Percentiles rank a stretch among this genome's conserved stretches.
phyloP scores from a whole-genome alignment of 2,888 invertebrate species.

The Troilus luridus region DNA sequence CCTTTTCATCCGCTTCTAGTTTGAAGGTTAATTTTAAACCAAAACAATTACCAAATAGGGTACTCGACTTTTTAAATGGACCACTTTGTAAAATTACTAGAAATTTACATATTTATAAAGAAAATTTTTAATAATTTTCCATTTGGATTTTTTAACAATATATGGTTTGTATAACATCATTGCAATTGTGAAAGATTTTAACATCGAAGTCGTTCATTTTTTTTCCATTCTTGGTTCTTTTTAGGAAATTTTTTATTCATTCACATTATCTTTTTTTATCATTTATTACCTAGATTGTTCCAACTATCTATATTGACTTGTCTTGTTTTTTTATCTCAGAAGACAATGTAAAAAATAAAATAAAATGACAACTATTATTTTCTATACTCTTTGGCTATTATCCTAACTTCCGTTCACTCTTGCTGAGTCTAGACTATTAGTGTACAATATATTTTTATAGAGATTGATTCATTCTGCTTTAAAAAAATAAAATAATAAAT shows the following conservation, averaged over 20 bases:
- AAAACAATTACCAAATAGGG: background rate
- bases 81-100: background rate
- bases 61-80: background rate
- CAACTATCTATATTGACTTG: too few species aligned
- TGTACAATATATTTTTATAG: background rate
- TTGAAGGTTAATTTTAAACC: background rate
- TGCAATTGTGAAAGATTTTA: background rate
- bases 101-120: background rate
- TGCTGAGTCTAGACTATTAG: background rate
- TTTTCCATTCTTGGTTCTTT: background rate
- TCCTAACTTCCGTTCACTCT: too few species aligned
- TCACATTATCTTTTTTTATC: too few species aligned
- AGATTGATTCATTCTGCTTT: too few species aligned
- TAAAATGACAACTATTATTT: too few species aligned
- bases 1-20: constrained; percentile 12
- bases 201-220: background rate
- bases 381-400: too few species aligned
- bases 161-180: background rate
- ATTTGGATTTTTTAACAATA: background rate
- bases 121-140: background rate
- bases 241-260: too few species aligned
- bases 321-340: too few species aligned
- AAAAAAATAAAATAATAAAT: background rate
- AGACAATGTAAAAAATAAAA: too few species aligned
- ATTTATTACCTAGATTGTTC: too few species aligned